Conservation (phyloP, 2,797 vertebrate species). For the Crenichthys baileyi region DNA sequence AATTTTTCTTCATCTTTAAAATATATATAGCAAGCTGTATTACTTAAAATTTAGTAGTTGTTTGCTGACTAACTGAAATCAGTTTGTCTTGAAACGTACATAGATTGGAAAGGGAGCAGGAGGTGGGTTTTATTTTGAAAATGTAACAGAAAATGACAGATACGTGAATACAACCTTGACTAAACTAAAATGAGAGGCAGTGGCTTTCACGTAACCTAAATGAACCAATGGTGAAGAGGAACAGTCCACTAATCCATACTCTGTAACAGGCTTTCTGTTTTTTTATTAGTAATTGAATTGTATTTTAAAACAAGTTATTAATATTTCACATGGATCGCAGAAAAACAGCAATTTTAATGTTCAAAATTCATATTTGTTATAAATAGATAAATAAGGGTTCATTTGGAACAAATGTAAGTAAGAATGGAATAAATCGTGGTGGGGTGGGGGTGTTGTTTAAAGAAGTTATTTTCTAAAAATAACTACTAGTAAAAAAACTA, state of each 20-base stretch:
- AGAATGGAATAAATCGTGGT: background rate
- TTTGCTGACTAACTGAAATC: background rate
- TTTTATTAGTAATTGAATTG: background rate
- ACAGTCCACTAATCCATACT: too few relatives aligned
- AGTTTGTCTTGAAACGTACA: background rate
- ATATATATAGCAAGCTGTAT: background rate
- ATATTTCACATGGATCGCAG: too few relatives aligned
- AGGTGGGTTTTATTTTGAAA: conserved; percentile 40
- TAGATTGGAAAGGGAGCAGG: background rate
- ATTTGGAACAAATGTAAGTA: too few relatives aligned
- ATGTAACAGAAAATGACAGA: accelerated
- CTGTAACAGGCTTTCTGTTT: background rate
- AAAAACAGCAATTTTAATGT: too few relatives aligned
- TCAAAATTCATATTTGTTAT: background rate
- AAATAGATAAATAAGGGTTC: background rate
- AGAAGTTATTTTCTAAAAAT: background rate
- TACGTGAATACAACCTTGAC: background rate
- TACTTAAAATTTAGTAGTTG: background rate
- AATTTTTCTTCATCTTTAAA: background rate
- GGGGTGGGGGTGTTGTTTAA: background rate
- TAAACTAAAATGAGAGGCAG: background rate
- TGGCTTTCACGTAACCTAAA: conserved; percentile 26
- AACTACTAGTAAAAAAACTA: background rate
- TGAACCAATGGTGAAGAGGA: conserved; percentile 35
- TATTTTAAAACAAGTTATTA: too few relatives aligned